Base-by-base conservation (phyloP, 2,888 invertebrate genomes). In the Aphodius sticticus region DNA sequence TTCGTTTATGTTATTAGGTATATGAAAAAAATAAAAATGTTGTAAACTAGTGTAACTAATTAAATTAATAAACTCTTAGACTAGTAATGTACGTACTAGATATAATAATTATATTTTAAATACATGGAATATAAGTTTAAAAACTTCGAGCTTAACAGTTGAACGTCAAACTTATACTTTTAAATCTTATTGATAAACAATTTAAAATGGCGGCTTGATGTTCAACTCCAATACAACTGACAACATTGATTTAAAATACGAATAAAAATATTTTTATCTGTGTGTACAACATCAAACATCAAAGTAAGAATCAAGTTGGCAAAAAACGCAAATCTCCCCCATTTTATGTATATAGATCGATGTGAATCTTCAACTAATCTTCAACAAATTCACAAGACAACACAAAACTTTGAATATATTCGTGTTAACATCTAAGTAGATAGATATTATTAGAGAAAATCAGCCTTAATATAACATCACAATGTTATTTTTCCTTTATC, bases 401-500 rank as follows among this genome's bases (percentile, higher is more conserved):
- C 26, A 36, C 36, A 15, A 72, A 26, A 53, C 12, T 53, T 53
- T 53, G 53, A 53, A 12, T 53, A 53, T 53, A 53, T 53, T 53
- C 12, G 53, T 53, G 7, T 53, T 12, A 53, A 53, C 35, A 37
- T 37, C 71, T 35, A 74, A 15, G 37, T 74, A n/a, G 26, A 2
- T 74, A 74, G 37, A 35, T 26, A 26, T 26, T 26, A 26, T 35
- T 74, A 36, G 74, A 74, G 82, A 84, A 84, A 83, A 83, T 84
- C 84, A 84, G 84, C 84, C 84, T 84, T 84, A 82, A 80, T 80
- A 80, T 79, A 81, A 82, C 81, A 84, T 84, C 84, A 84, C 84
- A 82, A 81, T 92, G 91, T 76, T 92, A 53, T 53, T 7, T 53
- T 76, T 70, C 70, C 70, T 38, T 76, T 78, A 78, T 78, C 78